Conservation (phyloP, 1,140 invertebrate genomes). For the Bombus sylvicola region DNA sequence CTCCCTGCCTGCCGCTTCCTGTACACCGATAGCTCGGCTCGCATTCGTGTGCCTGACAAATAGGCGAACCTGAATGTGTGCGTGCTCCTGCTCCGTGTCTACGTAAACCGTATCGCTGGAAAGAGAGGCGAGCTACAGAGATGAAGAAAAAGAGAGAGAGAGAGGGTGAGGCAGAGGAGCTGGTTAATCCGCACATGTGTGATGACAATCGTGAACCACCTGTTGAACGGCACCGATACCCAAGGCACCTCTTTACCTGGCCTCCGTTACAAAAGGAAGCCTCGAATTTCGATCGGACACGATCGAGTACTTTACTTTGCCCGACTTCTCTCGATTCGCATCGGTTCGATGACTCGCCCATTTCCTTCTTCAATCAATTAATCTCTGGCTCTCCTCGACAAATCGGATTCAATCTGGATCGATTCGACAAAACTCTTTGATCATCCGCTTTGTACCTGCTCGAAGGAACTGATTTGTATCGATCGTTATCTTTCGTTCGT, state of each 20-base stretch:
- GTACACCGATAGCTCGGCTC: conserved; percentile 32
- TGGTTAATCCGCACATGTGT: conserved; percentile 70
- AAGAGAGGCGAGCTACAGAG: conserved; percentile 24
- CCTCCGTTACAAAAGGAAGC: conserved; percentile 55
- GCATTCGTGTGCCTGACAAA: conserved; percentile 41
- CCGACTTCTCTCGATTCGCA: neutral
- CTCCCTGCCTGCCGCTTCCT: conserved; percentile 29
- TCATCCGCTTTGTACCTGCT: too few species aligned
- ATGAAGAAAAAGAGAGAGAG: conserved; percentile 26
- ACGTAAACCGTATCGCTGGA: neutral
- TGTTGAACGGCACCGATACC: conserved; percentile 68
- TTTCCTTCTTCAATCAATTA: neutral
- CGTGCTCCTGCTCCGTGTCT: neutral
- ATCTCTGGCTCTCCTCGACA: conserved; percentile 3
- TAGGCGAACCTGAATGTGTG: neutral
- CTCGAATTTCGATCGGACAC: conserved; percentile 56
- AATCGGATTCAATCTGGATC: neutral
- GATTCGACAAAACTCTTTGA: too few species aligned
- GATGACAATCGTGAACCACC: conserved; percentile 72
- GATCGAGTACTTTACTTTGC: conserved; percentile 46
- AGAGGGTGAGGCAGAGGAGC: conserved; percentile 33
- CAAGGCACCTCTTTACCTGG: conserved; percentile 48
- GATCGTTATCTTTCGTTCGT: too few species aligned
- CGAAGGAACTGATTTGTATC: too few species aligned
- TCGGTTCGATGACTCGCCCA: neutral